Evolutionary conservation across 2,888 invertebrate genomes (phyloP).

Genomic region (Polydrusus cervinus): DNA sequence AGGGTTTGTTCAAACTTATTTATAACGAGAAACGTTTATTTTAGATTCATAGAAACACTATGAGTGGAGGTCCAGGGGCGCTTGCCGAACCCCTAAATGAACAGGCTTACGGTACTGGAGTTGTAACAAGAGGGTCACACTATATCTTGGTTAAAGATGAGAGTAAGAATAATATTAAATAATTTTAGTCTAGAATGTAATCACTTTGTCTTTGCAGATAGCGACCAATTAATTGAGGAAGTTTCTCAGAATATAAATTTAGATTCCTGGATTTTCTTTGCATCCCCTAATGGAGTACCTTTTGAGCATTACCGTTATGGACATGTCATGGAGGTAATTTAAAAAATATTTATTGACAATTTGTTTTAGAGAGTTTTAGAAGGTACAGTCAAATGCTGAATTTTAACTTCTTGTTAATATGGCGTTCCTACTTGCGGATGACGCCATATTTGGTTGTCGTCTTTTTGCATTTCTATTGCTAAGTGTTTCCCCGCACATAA

Average conservation of each 20-base stretch:
- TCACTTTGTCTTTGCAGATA: conserved; percentile 7
- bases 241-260: conserved; percentile 75
- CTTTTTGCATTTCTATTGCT: too few relatives aligned
- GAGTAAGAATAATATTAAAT: background rate
- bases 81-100: conserved; percentile 95
- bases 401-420: too few relatives aligned
- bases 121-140: conserved; percentile 83
- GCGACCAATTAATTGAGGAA: conserved; percentile 70
- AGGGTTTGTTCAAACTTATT: too few relatives aligned
- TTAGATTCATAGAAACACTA: conserved; percentile 86
- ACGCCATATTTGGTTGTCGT: too few relatives aligned
- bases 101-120: conserved; percentile 78
- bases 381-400: too few relatives aligned
- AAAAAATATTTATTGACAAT: too few relatives aligned
- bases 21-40: conserved; percentile 60
- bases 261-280: conserved; percentile 77
- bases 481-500: too few relatives aligned
- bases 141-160: conserved; percentile 72
- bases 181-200: too few relatives aligned
- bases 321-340: conserved; percentile 69
- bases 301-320: conserved; percentile 73
- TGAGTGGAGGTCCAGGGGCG: conserved; percentile 93
- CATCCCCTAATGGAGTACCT: conserved; percentile 71
- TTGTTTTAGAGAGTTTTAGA: too few relatives aligned
- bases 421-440: too few relatives aligned